phyloP scores from a whole-genome alignment of 2,113 vertebrate species.

The Cichladusa arquata region DNA sequence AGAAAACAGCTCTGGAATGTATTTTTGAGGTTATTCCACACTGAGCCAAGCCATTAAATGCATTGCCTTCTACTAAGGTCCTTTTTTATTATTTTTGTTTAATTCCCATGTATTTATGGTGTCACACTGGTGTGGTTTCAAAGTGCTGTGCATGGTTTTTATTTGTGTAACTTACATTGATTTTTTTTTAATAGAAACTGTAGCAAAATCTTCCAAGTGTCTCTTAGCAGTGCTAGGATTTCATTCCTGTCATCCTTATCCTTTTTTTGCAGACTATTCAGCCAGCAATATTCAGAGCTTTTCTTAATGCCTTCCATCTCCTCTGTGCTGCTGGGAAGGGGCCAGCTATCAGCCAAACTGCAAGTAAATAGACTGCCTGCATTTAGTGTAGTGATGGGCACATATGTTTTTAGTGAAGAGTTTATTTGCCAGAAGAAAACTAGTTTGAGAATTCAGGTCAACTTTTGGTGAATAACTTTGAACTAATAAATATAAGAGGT shows the following conservation, averaged over 20 bases:
- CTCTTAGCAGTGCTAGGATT: neutral
- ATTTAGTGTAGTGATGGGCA: neutral
- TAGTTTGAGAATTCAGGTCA: conserved; percentile 37
- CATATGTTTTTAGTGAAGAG: conserved; percentile 58
- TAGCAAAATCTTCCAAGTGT: conserved; percentile 9
- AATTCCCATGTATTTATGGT: neutral
- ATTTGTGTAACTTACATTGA: neutral
- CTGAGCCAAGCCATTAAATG: neutral
- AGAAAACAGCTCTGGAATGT: neutral
- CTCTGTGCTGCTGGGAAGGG: conserved; percentile 2
- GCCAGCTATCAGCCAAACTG: conserved; percentile 32
- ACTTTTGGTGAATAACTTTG: conserved; percentile 26
- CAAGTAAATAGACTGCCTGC: conserved; percentile 1
- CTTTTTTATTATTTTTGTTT: neutral
- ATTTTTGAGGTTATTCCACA: neutral
- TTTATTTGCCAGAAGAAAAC: conserved; percentile 50
- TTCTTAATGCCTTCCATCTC: conserved; percentile 59
- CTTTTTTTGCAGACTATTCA: neutral
- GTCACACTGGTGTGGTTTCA: neutral
- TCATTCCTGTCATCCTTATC: neutral
- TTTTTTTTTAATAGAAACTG: neutral
- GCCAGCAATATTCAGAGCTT: conserved; percentile 23
- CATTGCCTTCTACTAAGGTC: neutral
- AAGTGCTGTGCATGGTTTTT: neutral
- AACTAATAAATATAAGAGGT: conserved; percentile 38